Conservation (phyloP, 2,113 vertebrate species). For the Zosterops lateralis region DNA sequence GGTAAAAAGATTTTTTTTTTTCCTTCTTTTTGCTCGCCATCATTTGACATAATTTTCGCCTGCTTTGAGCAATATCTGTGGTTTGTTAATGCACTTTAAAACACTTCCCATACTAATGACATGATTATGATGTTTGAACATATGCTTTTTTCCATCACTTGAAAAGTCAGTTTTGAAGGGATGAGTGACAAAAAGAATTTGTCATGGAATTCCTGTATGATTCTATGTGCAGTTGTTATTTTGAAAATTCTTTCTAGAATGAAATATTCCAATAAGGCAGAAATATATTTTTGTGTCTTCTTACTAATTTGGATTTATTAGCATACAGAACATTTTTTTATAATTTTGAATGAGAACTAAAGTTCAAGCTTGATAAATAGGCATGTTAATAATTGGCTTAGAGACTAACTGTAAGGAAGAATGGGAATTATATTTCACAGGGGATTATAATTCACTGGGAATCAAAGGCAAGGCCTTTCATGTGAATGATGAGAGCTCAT, state of each 20-base stretch:
- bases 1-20: not conserved
- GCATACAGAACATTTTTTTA: not conserved
- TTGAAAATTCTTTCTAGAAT: not conserved
- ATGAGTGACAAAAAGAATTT: not conserved
- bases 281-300: not conserved
- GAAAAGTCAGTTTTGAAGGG: not conserved
- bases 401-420: not conserved
- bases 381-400: not conserved
- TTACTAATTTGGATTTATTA: not conserved
- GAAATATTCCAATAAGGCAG: not conserved
- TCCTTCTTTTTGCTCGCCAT: not conserved
- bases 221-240: not conserved
- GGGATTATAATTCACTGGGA: not conserved
- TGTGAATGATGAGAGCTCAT: not conserved
- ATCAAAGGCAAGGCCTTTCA: not conserved
- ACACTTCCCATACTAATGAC: not conserved
- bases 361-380: not conserved
- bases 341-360: not conserved
- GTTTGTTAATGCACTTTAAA: not conserved
- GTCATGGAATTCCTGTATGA: fast-evolving
- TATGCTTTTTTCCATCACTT: not conserved
- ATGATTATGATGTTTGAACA: not conserved
- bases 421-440: not conserved
- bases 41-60: not conserved
- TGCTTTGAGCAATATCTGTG: not conserved